Conservation (phyloP, 1,140 invertebrate species). For the Drosophila yakuba region DNA sequence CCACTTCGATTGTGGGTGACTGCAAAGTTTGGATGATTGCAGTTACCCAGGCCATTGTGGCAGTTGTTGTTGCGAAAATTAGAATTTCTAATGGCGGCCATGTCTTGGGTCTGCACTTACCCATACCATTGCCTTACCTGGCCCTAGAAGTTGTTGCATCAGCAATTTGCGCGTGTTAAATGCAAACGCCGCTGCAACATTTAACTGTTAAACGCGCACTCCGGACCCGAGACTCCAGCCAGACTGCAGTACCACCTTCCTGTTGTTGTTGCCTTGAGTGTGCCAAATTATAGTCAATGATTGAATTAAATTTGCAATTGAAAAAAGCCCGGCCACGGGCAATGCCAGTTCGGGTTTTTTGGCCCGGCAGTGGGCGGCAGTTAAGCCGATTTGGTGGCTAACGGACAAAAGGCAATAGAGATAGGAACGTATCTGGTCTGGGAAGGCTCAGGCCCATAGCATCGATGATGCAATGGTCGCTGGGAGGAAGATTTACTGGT, state of each 20-base stretch:
- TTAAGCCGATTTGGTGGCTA: slow-evolving; percentile 40
- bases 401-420: slow-evolving; percentile 41
- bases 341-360: slow-evolving; percentile 30
- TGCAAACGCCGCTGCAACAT: slow-evolving; percentile 75
- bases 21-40: slow-evolving; percentile 55
- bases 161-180: slow-evolving; percentile 81
- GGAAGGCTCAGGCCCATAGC: slow-evolving; percentile 1
- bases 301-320: slow-evolving; percentile 84
- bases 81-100: slow-evolving; percentile 77
- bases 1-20: slow-evolving; percentile 64
- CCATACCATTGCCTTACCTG: slow-evolving; percentile 14
- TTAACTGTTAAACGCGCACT: slow-evolving; percentile 71
- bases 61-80: slow-evolving; percentile 56
- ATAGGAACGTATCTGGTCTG: background rate
- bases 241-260: slow-evolving; percentile 16
- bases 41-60: slow-evolving; percentile 40
- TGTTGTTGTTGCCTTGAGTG: slow-evolving; percentile 39
- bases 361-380: slow-evolving; percentile 53
- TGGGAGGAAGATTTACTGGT: slow-evolving; percentile 35
- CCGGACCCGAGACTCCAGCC: slow-evolving; percentile 10
- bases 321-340: slow-evolving; percentile 59
- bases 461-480: slow-evolving; percentile 30
- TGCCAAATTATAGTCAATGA: slow-evolving; percentile 82
- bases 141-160: slow-evolving; percentile 54
- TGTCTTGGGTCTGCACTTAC: slow-evolving; percentile 45